Conservation (phyloP, 1,140 invertebrate species). For the Cryptotermes secundus region DNA sequence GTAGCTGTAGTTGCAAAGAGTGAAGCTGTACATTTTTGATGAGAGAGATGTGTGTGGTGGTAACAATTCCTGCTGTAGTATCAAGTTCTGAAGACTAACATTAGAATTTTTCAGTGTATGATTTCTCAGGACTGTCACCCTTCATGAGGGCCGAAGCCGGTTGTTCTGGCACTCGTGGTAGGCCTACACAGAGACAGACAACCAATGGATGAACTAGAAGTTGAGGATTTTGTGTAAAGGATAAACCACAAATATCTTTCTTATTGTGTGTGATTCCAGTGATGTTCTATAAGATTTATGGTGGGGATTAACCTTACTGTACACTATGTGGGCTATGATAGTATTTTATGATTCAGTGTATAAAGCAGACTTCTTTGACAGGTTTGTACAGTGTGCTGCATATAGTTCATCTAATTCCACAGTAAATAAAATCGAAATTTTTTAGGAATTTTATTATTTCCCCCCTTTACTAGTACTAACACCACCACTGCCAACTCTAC, state of each 20-base stretch:
- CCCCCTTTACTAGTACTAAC: too few species aligned
- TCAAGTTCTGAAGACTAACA: neutral
- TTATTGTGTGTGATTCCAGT: neutral
- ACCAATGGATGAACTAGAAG: neutral
- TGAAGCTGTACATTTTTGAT: neutral
- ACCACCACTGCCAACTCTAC: too few species aligned
- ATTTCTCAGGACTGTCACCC: neutral
- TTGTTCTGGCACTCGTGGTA: neutral
- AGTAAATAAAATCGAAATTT: neutral
- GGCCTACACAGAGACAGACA: neutral
- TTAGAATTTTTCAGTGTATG: neutral
- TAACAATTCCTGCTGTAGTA: neutral
- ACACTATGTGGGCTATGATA: neutral
- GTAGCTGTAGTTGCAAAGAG: neutral
- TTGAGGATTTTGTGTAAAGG: neutral
- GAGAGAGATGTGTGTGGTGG: neutral
- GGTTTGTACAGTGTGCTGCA: neutral
- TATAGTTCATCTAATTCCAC: neutral
- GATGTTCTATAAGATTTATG: neutral
- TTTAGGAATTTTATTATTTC: slow-evolving; percentile 2
- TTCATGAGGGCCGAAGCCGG: neutral
- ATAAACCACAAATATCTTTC: neutral
- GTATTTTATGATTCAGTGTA: neutral
- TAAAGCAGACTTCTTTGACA: neutral
- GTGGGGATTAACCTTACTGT: neutral